Conservation (phyloP, 2,113 vertebrate species). For the Phoenicopterus ruber region DNA sequence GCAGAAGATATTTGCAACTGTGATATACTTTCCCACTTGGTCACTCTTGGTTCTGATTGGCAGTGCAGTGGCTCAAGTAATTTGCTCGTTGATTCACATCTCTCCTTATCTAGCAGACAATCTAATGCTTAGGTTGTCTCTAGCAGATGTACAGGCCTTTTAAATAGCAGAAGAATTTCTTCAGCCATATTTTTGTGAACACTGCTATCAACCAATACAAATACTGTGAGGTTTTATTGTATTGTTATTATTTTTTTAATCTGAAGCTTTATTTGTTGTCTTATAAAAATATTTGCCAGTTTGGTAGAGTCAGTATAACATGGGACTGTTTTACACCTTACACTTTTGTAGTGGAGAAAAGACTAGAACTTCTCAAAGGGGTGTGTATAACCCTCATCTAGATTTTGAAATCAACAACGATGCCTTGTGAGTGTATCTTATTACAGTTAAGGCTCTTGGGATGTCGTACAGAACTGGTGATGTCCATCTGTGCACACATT, state of each 20-base stretch:
- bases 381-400: not conserved
- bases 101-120: not conserved
- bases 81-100: not conserved
- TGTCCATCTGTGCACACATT: not conserved
- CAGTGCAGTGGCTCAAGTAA: not conserved
- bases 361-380: not conserved
- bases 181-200: not conserved
- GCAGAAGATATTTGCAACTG: not conserved
- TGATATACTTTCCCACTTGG: not conserved
- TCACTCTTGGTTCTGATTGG: not conserved
- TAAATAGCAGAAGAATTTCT: not conserved
- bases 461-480: not conserved
- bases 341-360: not conserved
- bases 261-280: not conserved
- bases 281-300: not conserved
- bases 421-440: not conserved
- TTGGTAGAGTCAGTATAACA: not conserved
- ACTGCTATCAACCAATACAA: not conserved
- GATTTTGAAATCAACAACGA: not conserved
- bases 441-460: not conserved
- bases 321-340: not conserved
- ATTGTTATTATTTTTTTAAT: not conserved
- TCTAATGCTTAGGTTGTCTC: not conserved
- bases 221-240: not conserved
- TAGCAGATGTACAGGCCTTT: not conserved